Evolutionary conservation across 2,113 vertebrate genomes (phyloP), one percentile per base, ranked within the genome.

Genomic region (Cyprinodon tularosa): DNA sequence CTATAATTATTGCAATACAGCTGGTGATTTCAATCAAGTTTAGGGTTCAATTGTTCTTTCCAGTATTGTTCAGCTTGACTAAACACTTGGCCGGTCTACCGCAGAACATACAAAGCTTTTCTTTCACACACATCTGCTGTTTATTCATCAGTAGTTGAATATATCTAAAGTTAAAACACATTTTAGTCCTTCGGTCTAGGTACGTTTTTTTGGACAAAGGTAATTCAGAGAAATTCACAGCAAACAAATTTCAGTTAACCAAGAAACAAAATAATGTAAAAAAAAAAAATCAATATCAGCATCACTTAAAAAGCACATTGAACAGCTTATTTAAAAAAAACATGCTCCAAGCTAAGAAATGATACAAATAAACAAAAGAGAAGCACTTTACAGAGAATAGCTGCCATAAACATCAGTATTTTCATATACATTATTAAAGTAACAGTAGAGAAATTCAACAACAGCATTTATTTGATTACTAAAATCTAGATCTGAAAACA

Each of bases 1-100:
- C 48, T 66, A 0, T 74, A 77, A 84, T 81, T 73, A 79, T 42
- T 60, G 47, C 65, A 68, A 57, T 80, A 71, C 79, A 77, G 69
- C 62, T 66, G 45, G 60, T 57, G 53, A n/a, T 77, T 72, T 75
- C 45, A 64, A 67, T 82, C 22, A 4, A 47, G 65, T 72, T 80
- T 64, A 74, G 74, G 72, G 36, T 74, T 71, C 64, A 77, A 42
- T 36, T 14, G 13, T 66, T 53, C 42, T 83, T 82, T 80, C 12
- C 57, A 47, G 29, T 36, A 29, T 11, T 57, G 40, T 50, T 36
- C 62, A 77, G 64, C 36, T 68, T 65, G 29, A 39, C 39, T 12
- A 12, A 71, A 72, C 80, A 38, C 59, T 76, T 44, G 42, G 40
- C 69, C 42, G 64, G 47, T 59, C 64, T 36, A 44, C 36, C 15